Evolutionary conservation across 2,797 vertebrate genomes (phyloP).

Genomic region (Muraenolepis orangiensis): DNA sequence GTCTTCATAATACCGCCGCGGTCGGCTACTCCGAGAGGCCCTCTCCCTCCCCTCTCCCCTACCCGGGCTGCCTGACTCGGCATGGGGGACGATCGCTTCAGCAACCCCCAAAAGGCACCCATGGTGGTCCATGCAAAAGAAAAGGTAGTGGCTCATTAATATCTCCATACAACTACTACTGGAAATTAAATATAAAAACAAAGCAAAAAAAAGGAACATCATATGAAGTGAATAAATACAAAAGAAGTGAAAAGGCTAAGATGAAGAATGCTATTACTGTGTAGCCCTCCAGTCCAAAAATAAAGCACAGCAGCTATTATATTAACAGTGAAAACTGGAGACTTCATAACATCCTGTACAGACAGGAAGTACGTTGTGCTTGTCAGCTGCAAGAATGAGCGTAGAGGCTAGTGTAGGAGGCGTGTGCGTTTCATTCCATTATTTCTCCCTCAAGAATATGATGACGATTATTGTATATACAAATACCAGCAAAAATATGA

Average conservation of each 20-base stretch:
- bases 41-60: conserved; percentile 34
- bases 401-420: background rate
- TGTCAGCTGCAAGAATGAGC: background rate
- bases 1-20: conserved; percentile 69
- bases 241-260: background rate
- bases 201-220: background rate
- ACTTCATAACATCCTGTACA: conserved; percentile 23
- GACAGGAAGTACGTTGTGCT: conserved; percentile 25
- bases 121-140: conserved; percentile 35
- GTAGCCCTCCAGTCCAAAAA: background rate
- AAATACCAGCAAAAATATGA: background rate
- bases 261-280: background rate
- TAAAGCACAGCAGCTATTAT: background rate
- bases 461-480: background rate
- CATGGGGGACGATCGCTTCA: conserved; percentile 38
- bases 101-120: conserved; percentile 9
- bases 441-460: too few species aligned
- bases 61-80: conserved; percentile 45
- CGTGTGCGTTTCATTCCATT: too few species aligned
- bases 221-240: background rate
- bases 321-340: background rate
- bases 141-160: conserved; percentile 31
- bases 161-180: too few species aligned
- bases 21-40: conserved; percentile 51
- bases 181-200: conserved; percentile 3